These are phyloP conservation scores for Molossus alvarezi DNA, from an alignment of 2,797 vertebrate genomes.

Conservation along the genomic window DNA sequence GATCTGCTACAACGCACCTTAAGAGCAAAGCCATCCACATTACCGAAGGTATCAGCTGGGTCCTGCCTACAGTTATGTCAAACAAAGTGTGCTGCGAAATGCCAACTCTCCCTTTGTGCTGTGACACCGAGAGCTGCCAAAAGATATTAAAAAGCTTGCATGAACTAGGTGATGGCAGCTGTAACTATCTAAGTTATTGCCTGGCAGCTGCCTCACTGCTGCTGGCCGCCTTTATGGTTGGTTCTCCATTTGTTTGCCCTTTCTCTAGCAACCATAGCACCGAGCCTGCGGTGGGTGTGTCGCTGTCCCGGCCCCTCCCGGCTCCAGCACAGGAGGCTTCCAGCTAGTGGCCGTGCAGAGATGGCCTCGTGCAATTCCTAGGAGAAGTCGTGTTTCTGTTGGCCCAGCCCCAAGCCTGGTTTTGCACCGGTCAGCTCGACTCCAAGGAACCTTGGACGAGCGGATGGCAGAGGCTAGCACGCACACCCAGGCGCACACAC, in stretches of 20 bases:
- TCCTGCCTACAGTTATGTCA: conserved; percentile 93
- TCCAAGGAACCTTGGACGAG: conserved; percentile 90
- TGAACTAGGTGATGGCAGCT: conserved; percentile 94
- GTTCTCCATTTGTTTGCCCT: conserved; percentile 91
- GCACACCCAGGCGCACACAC: conserved; percentile 73
- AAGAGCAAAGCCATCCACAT: conserved; percentile 89
- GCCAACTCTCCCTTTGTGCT: conserved; percentile 94
- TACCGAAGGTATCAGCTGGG: conserved; percentile 93
- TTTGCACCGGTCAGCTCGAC: conserved; percentile 88
- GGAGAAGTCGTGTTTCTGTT: conserved; percentile 92
- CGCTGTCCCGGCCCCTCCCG: conserved; percentile 87
- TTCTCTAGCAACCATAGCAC: conserved; percentile 90
- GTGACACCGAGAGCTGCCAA: conserved; percentile 92
- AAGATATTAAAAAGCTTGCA: conserved; percentile 94
- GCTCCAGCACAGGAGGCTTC: conserved; percentile 88
- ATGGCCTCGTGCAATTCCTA: conserved; percentile 88
- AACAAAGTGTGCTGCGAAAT: conserved; percentile 92
- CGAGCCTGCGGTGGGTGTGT: conserved; percentile 87
- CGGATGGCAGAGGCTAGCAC: conserved; percentile 78
- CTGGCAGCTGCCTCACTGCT: conserved; percentile 92
- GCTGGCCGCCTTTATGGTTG: conserved; percentile 90
- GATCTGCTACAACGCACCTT: conserved; percentile 90
- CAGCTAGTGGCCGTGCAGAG: conserved; percentile 83
- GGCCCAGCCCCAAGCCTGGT: conserved; percentile 87
- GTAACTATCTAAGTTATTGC: conserved; percentile 94